These are phyloP conservation scores for Siderastrea radians DNA, from an alignment of 92 coral and sea anemone species.

Conservation along the genomic window DNA sequence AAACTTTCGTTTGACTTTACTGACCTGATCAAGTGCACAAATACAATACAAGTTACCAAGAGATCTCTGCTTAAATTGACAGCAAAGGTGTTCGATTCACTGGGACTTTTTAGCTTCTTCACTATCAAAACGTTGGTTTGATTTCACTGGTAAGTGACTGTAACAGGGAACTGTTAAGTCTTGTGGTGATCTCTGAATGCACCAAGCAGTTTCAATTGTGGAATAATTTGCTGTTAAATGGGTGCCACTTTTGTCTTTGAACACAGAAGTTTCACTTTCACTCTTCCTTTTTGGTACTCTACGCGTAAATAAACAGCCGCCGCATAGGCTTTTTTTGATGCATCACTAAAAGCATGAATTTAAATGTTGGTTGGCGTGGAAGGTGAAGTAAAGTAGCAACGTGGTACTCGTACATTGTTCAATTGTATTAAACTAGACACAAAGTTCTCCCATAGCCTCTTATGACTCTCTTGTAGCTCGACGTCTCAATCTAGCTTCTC, in stretches of 20 bases:
- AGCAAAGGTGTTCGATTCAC: constrained; percentile 80
- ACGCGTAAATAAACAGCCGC: constrained; percentile 42
- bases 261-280: constrained; percentile 19
- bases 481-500: too few species aligned
- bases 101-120: constrained; percentile 75
- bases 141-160: constrained; percentile 15
- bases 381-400: constrained; percentile 65
- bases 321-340: constrained; percentile 48
- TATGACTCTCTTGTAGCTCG: too few species aligned
- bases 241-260: constrained; percentile 39
- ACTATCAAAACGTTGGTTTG: constrained; percentile 30
- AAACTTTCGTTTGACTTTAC: constrained; percentile 52
- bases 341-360: constrained; percentile 43
- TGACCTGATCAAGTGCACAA: constrained; percentile 53
- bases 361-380: constrained; percentile 24
- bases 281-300: constrained; percentile 24
- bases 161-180: constrained; percentile 35
- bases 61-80: constrained; percentile 72
- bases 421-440: constrained; percentile 51
- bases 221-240: constrained; percentile 51
- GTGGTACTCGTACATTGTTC: constrained; percentile 48
- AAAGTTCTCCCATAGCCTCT: background rate
- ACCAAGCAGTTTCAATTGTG: constrained; percentile 57
- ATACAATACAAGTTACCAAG: constrained; percentile 71
- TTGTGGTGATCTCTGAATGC: constrained; percentile 31